Evolutionary conservation across 2,888 invertebrate genomes (phyloP), one percentile per base, ranked within the genome.

Genomic region (Rhagonycha lutea): DNA sequence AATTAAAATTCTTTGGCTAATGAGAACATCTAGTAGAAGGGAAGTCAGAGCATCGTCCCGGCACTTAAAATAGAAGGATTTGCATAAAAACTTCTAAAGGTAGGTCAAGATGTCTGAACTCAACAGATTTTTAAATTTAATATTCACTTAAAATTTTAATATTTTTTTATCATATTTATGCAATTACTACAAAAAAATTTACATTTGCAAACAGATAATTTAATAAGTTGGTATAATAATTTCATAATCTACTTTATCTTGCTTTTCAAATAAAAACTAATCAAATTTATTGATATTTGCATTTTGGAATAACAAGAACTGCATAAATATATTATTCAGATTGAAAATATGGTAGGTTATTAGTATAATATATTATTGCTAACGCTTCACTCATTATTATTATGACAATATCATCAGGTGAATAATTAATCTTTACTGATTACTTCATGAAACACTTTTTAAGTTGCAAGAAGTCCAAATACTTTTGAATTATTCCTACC

Each of bases 1-100:
- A 81, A 82, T 83, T 81, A 82, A 82, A 81, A 82, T 79, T 78
- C 79, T 75, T 73, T 73, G 70, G 79, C 81, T 83, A 82, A 82
- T 82, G 82, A 81, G 79, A 81, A 76, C 74, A 73, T 73, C 77
- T 80, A 72, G 80, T 80, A 72, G 76, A 79, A 71, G 75, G 77
- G 77, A 72, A 78, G 70, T 65, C 71, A 47, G 76, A 74, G 78
- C 78, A 77, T 77, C 77, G 77, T 75, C 70, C 73, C 75, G 68
- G 69, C 70, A 77, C 61, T 73, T 65, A 74, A 72, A 77, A 80
- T 75, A 75, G 77, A 78, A 76, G 77, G 79, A 83, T 83, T 83
- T 83, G 80, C 82, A 83, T 83, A 83, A 81, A 73, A 74, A 76
- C 71, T 77, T 60, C 79, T 81, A 75, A 78, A 77, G 82, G 79